A percentile compares a stretch with the other conserved stretches of the same genome.
Evolutionary conservation across 1,140 invertebrate genomes (phyloP).

Genomic region (Calephelis virginiensis): DNA sequence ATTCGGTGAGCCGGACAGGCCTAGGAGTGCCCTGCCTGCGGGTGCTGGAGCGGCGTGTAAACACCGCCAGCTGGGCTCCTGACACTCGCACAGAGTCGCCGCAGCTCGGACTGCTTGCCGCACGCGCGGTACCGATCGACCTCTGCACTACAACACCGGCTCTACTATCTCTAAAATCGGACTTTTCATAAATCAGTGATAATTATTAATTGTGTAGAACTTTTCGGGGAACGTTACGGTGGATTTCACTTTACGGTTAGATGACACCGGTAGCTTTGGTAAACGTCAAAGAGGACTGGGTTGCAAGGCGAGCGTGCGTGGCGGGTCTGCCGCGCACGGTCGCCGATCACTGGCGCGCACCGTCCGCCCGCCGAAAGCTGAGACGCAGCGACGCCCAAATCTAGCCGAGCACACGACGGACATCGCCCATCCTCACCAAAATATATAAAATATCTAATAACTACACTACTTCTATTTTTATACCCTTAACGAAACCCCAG

Average conservation of each 20-base stretch:
- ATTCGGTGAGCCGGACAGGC: conserved; percentile 55
- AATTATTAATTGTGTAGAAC: conserved; percentile 51
- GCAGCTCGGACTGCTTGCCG: conserved; percentile 41
- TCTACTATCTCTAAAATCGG: conserved; percentile 23
- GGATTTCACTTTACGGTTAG: conserved; percentile 40
- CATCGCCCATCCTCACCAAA: conserved; percentile 51
- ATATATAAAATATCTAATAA: conserved; percentile 22
- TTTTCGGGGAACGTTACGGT: conserved; percentile 46
- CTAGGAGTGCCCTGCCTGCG: conserved; percentile 42
- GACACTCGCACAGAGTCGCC: conserved; percentile 34
- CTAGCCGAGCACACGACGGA: conserved; percentile 55
- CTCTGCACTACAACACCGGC: conserved; percentile 36
- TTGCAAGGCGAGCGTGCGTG: conserved; percentile 68
- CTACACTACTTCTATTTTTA: not conserved
- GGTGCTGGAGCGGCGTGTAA: conserved; percentile 65
- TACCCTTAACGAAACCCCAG: not conserved
- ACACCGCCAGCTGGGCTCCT: conserved; percentile 62
- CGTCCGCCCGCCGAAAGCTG: conserved; percentile 62
- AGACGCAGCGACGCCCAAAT: conserved; percentile 75
- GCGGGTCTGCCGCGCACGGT: conserved; percentile 60
- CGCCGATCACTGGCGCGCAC: conserved; percentile 53
- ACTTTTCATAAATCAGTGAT: not conserved
- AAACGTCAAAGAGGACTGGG: conserved; percentile 73
- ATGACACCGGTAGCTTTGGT: conserved; percentile 64
- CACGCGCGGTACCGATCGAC: conserved; percentile 35